Evolutionary conservation across 2,888 invertebrate genomes (phyloP), one percentile per base, ranked within the genome.

Genomic region (Malthinus flaveolus): DNA sequence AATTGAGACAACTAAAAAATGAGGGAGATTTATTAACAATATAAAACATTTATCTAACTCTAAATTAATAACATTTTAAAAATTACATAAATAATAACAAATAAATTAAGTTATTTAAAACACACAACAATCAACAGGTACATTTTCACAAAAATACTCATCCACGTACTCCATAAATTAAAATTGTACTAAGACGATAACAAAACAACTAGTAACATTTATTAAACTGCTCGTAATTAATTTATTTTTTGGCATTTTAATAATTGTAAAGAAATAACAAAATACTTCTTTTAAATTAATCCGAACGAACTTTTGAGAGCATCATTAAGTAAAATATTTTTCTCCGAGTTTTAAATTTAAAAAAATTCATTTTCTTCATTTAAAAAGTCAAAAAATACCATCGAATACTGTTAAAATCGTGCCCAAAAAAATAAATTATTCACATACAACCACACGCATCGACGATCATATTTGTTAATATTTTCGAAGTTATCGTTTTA

Each of bases 381-480:
- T 13, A 42, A 42, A 36, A 42, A 42, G 23, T 42, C 39, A 39
- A 39, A 13, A 12, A 39, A 39, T 39, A 39, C 15, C 39, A 39
- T 15, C 13, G 39, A 62, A 62, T 62, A 62, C 62, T 62, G 62
- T 56, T 62, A 52, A 23, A 49, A 55, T 37, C 23, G 35, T 56
- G 33, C 32, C 39, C 9, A 42, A 32, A 23, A 45, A 47, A 35
- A n/a, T 44, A 31, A 12, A 44, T 54, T 53, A 49, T 9, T 81
- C 80, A 92, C 88, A 91, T 89, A 73, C 95, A 95, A 11, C 93
- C 94, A 74, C 95, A 95, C 5, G 90, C 87, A 68, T 93, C 92
- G n/a, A 94, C 92, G 36, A 93, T 89, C 93, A 95, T 94, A 70
- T 94, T 93, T 0, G 93, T 91, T 58, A 95, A 77, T 1, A 88